phyloP scores from a whole-genome alignment of 2,113 vertebrate species.

The Garra rufa region DNA sequence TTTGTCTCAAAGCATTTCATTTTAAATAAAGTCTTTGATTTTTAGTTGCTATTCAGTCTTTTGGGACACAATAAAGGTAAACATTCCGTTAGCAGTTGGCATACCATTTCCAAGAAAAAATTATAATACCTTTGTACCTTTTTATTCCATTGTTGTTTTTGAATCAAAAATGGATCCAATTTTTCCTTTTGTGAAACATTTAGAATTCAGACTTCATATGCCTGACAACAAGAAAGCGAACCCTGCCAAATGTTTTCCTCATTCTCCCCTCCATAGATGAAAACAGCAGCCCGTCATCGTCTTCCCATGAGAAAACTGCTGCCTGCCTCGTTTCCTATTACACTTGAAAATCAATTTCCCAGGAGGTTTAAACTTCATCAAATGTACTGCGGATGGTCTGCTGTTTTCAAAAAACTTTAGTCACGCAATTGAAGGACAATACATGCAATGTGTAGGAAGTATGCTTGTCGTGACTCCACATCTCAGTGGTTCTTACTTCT shows the following conservation, averaged over 20 bases:
- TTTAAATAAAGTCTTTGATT: no score
- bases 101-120: neutral
- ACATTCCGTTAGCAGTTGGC: neutral
- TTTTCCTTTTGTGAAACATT: neutral
- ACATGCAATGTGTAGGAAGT: neutral
- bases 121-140: neutral
- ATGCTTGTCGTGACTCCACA: neutral
- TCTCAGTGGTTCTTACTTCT: neutral
- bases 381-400: neutral
- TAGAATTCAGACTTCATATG: neutral
- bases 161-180: neutral
- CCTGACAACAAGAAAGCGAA: neutral
- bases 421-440: constrained; percentile 17
- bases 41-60: neutral
- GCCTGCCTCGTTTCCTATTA: constrained; percentile 2
- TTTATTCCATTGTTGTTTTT: neutral
- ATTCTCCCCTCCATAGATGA: neutral
- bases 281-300: neutral
- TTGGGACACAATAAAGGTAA: neutral
- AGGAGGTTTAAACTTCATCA: constrained; percentile 19
- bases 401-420: neutral
- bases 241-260: constrained; percentile 1
- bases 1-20: no score
- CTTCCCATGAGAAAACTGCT: constrained; percentile 24
- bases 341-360: neutral